A percentile compares a stretch with the other conserved stretches of the same genome.
Conservation (phyloP, 92 coral and sea anemone genomes). For the Palythoa grandis region DNA sequence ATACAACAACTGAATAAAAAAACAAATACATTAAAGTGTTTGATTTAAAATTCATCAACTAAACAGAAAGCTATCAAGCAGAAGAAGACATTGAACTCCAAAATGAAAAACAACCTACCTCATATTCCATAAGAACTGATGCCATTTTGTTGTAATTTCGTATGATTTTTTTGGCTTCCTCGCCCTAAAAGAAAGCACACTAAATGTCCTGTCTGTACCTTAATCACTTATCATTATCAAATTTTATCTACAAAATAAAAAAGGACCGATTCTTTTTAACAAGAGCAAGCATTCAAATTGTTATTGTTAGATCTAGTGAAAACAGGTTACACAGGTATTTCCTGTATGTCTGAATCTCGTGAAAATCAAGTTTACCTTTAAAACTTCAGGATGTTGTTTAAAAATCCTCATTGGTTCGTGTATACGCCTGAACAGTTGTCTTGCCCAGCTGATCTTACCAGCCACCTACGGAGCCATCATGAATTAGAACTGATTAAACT, state of each 20-base stretch:
- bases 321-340: background rate
- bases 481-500: background rate
- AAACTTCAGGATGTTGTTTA: slow-evolving; percentile 80
- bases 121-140: slow-evolving; percentile 94
- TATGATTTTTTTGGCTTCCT: slow-evolving; percentile 93
- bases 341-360: background rate
- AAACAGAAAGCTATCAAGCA: background rate
- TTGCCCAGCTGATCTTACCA: slow-evolving; percentile 98
- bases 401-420: slow-evolving; percentile 96
- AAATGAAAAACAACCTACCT: slow-evolving; percentile 52
- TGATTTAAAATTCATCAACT: too few species aligned
- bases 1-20: slow-evolving; percentile 71
- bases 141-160: slow-evolving; percentile 97
- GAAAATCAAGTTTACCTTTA: slow-evolving; percentile 63
- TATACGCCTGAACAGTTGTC: slow-evolving; percentile 94
- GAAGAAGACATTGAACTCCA: background rate
- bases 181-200: slow-evolving; percentile 65
- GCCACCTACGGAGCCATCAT: slow-evolving; percentile 73
- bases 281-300: too few species aligned
- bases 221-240: background rate
- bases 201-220: background rate
- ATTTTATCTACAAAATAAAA: too few species aligned
- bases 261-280: too few species aligned
- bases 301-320: background rate
- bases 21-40: background rate